Percentiles rank a stretch among this genome's conserved stretches.
These are phyloP conservation scores for Illadopsis cleaveri DNA, from an alignment of 2,113 vertebrate genomes.

Conservation along the genomic window DNA sequence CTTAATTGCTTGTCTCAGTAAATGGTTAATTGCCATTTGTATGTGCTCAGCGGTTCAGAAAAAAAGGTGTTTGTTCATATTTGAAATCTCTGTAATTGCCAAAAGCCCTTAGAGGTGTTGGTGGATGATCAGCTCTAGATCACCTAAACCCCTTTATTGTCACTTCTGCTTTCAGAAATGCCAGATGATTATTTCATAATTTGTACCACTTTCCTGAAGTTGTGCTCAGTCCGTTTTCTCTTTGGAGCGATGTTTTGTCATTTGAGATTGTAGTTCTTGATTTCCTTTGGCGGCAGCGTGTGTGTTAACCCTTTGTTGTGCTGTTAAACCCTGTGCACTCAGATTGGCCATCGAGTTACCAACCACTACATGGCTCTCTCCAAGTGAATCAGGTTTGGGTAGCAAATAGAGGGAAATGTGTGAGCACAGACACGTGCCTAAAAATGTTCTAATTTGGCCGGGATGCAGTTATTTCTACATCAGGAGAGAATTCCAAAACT, in stretches of 20 bases:
- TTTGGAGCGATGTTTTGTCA: background rate
- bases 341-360: background rate
- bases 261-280: background rate
- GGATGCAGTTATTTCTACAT: background rate
- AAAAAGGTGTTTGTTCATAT: slow-evolving; percentile 72
- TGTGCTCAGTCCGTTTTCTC: background rate
- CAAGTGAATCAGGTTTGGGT: background rate
- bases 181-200: background rate
- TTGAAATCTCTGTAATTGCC: slow-evolving; percentile 74
- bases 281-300: background rate
- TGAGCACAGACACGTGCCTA: background rate
- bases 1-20: slow-evolving; percentile 84
- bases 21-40: slow-evolving; percentile 76
- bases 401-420: background rate
- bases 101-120: slow-evolving; percentile 52
- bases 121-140: slow-evolving; percentile 32
- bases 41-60: slow-evolving; percentile 71
- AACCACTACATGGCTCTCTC: background rate
- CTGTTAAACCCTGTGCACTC: background rate
- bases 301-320: background rate
- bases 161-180: slow-evolving; percentile 5
- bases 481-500: background rate
- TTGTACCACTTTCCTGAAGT: background rate
- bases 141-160: slow-evolving; percentile 15
- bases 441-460: background rate